A percentile compares a stretch with the other conserved stretches of the same genome.
Evolutionary conservation across 2,888 invertebrate species (phyloP).

Genomic region (Chrysolina haemoptera): DNA sequence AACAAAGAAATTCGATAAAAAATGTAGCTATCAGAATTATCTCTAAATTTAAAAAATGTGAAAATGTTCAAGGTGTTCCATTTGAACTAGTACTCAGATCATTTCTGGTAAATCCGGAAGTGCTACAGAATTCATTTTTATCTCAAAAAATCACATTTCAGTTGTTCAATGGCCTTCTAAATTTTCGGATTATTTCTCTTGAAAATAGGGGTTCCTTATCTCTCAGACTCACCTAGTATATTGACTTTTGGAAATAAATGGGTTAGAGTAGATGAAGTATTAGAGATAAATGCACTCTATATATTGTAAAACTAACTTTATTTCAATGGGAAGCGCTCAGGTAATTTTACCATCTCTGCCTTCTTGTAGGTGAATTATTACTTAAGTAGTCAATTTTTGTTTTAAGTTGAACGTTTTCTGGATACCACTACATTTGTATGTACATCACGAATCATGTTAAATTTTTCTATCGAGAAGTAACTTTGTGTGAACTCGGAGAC

Average conservation of each 20-base stretch:
- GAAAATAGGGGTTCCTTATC: too few species aligned
- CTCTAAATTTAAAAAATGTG: too few species aligned
- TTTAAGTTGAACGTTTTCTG: conserved; percentile 18
- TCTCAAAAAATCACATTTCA: too few species aligned
- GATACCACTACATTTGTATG: conserved; percentile 28
- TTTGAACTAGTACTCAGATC: too few species aligned
- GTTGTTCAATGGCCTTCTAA: too few species aligned
- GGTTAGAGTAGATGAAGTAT: conserved; percentile 4
- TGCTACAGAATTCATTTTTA: too few species aligned
- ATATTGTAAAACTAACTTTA: conserved; percentile 13
- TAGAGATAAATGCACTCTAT: conserved; percentile 9
- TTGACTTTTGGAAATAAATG: neutral
- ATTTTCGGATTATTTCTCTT: too few species aligned
- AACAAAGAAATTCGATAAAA: too few species aligned
- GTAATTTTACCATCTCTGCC: conserved; percentile 69
- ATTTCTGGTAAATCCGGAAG: too few species aligned
- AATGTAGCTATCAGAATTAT: too few species aligned
- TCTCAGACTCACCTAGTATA: too few species aligned
- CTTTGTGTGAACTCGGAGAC: conserved; percentile 4
- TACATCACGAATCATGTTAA: conserved; percentile 28
- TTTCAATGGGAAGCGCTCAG: conserved; percentile 65
- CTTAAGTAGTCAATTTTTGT: conserved; percentile 49
- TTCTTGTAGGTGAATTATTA: conserved; percentile 57
- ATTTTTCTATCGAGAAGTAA: neutral
- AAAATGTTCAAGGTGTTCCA: too few species aligned